Evolutionary conservation across 2,888 invertebrate genomes (phyloP), one percentile per base, ranked within the genome.

Genomic region (Steinernema carpocapsae): DNA sequence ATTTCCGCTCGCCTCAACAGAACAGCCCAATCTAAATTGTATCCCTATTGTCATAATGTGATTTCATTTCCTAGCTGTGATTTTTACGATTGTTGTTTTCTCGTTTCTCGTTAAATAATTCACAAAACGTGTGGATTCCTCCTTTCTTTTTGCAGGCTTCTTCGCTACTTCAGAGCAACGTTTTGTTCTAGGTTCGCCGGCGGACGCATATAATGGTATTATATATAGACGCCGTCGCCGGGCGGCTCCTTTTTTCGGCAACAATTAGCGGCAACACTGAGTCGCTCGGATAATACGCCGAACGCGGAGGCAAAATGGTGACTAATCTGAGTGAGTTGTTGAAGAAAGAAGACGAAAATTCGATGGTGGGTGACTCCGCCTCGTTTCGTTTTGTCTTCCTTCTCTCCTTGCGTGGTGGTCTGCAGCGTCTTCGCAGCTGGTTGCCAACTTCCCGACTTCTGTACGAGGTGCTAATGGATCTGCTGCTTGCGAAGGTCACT

Each of bases 201-300:
- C 37, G 37, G 37, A 37, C 19, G 48, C n/a, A 19, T 19, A 19
- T 26, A 32, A 64, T 32, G 64, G 64, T 3, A 64, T 64, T 64
- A 32, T 64, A 64, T 17, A 24, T 24, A 52, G 48, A 48, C n/a
- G 48, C 2, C 56, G 24, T 17, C 56, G 64, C 17, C 14, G 17
- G 64, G 64, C 32, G 64, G 32, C 64, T 64, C 64, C 64, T 64
- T 64, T 56, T 64, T 64, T 64, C 64, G 64, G 64, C 64, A 26
- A 64, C 64, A 64, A 64, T 64, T 64, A 64, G 64, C 64, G 64
- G n/a, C n/a, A n/a, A 64, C 64, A 32, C 64, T 32, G 64, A 64
- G 32, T 64, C 64, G 64, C 37, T 37, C 17, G 64, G 64, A 64
- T 64, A 64, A 64, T 64, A 12, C 64, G 64, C 32, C 64, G 64